A percentile compares a stretch with the other conserved stretches of the same genome.
phyloP scores from a whole-genome alignment of 1,140 invertebrate genomes.

The Drosophila kanapiae region DNA sequence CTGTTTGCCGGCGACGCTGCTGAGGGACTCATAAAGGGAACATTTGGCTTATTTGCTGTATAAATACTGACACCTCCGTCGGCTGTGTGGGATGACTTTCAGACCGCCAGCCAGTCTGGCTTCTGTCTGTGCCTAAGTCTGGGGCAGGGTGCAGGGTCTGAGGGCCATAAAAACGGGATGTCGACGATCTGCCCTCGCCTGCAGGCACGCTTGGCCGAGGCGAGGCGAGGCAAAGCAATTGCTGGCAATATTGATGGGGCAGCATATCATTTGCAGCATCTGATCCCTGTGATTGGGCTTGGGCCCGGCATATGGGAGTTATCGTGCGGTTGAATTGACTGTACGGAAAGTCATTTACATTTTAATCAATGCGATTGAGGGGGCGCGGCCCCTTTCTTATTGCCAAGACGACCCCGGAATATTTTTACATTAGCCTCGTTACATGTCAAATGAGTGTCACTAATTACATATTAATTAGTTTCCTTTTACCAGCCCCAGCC shows the following conservation, averaged over 20 bases:
- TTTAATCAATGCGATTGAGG: constrained; percentile 17
- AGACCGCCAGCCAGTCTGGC: constrained; percentile 25
- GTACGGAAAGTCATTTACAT: constrained; percentile 46
- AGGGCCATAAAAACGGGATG: constrained; percentile 59
- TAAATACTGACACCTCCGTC: constrained; percentile 77
- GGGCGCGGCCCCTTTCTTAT: constrained; percentile 1
- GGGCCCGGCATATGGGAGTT: constrained; percentile 35
- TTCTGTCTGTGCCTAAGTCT: constrained; percentile 1
- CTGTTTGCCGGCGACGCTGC: constrained; percentile 42
- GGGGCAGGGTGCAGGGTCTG: background rate
- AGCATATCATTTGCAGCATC: constrained; percentile 36
- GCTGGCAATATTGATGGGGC: constrained; percentile 54
- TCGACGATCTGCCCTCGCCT: constrained; percentile 39
- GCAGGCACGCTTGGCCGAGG: constrained; percentile 45
- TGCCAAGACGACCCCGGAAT: background rate
- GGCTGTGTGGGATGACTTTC: constrained; percentile 40
- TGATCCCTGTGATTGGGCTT: constrained; percentile 51
- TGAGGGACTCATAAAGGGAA: constrained; percentile 75
- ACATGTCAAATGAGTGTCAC: constrained; percentile 67
- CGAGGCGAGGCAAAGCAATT: constrained; percentile 40
- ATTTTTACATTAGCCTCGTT: constrained; percentile 53
- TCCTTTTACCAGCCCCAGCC: constrained; percentile 40
- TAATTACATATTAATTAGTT: constrained; percentile 75
- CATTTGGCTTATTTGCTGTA: constrained; percentile 82
- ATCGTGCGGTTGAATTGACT: constrained; percentile 39